Evolutionary conservation across 2,113 vertebrate genomes (phyloP), one percentile per base, ranked within the genome.

Genomic region (Ramphastos sulfuratus): DNA sequence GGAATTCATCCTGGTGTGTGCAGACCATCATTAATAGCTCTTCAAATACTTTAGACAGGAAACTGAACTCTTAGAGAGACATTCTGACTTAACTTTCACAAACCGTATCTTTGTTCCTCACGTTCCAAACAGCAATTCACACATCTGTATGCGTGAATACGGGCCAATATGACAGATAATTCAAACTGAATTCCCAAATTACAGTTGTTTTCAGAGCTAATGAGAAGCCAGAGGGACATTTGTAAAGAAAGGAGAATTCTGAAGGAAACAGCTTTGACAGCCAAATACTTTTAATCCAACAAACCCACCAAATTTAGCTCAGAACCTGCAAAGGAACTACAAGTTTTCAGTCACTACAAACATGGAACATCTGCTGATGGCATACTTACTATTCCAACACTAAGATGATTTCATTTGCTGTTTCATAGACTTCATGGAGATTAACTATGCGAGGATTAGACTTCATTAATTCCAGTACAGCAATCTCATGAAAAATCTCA

Each of bases 311-410:
- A 7, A 70, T 42, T 75, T 21, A 78, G 24, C n/a, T 75, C 39
- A 86, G 23, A 83, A 65, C 9, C 15, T 4, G 2, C 21, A 80
- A 70, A 61, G 7, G 9, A 82, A 66, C 12, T 39, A 1, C 13
- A 56, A 42, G 19, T 37, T 65, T 69, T 60, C 31, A 48, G n/a
- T 59, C 24, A 74, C 20, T 56, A 73, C n/a, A 71, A 25, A 23
- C 1, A 1, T 6, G 15, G 52, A 50, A 46, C 16, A 23, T 18
- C 6, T 63, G 74, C 70, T 12, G 12, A 90, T 84, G 28, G 25
- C 31, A 84, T 87, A 98, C 99, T 99, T 97, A 99, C 99, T 99
- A 99, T 96, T 99, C 99, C 87, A 99, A 95, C 82, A 99, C 90
- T 21, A 99, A 93, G 75, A 99, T 98, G 55, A 99, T 98, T 96